Evolutionary conservation across 2,113 vertebrate genomes (phyloP).

Genomic region (Eidolon helvum): DNA sequence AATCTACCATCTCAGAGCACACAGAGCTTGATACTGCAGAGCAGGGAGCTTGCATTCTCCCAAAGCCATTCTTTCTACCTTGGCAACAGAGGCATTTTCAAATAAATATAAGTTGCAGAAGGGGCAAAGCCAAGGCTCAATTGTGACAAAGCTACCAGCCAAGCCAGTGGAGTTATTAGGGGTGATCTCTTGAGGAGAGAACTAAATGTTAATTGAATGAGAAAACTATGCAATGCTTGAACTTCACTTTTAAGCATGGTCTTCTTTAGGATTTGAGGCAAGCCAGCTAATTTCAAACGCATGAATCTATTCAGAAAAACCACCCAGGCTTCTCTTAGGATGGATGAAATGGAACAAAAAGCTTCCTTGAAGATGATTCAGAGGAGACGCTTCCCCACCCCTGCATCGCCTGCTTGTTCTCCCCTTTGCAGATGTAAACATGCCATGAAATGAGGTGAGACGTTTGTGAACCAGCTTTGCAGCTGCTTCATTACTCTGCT

Average conservation of each 20-base stretch:
- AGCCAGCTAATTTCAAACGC: background rate
- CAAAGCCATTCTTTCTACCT: constrained; percentile 15
- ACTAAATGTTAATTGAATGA: background rate
- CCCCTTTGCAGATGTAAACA: constrained; percentile 44
- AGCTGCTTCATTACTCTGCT: constrained; percentile 54
- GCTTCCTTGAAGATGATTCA: background rate
- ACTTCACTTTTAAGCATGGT: background rate
- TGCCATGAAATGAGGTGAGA: constrained; percentile 7
- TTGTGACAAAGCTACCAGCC: background rate
- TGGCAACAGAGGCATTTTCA: constrained; percentile 54
- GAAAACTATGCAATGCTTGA: background rate
- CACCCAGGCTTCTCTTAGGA: background rate
- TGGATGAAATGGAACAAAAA: background rate
- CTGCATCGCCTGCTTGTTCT: background rate
- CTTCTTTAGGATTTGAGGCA: constrained; percentile 5
- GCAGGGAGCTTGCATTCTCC: constrained; percentile 25
- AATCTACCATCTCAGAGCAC: constrained; percentile 47
- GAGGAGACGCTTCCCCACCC: background rate
- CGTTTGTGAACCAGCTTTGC: constrained; percentile 63
- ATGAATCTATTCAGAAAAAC: background rate
- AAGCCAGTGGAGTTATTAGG: background rate
- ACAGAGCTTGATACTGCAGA: background rate
- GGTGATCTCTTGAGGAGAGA: constrained; percentile 1
- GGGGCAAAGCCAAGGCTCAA: constrained; percentile 11
- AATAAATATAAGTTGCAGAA: constrained; percentile 49